Base-by-base conservation (phyloP, 2,113 vertebrate species). In the Nansenia antarctica region DNA sequence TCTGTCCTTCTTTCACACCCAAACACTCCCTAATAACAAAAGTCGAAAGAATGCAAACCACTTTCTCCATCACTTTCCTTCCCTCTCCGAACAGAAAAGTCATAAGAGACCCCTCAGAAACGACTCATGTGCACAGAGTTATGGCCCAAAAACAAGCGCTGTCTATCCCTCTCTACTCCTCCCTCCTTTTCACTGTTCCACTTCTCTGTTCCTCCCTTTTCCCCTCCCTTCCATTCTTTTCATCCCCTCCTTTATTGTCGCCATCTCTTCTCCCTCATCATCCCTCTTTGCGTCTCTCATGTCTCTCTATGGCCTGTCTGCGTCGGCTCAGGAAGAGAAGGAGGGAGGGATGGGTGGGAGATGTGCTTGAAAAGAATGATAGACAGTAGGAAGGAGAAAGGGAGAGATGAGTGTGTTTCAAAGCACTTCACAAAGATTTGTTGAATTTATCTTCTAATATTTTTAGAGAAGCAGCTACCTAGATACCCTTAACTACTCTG, bases 31-130 rank as follows among this genome's bases (percentile, higher is more conserved):
- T 85, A 84, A 92, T 93, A 91, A 93, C 93, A 94, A 90, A 88
- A 93, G 94, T 91, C 90, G 82, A 87, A 94, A 95, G 94, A 95
- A 95, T 94, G 94, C 93, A 89, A 92, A 92, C 92, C 91, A 86
- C 86, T 92, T 90, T 89, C 93, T 91, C 81, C 92, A 91, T 79
- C 80, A 83, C 71, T 74, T 83, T 83, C 82, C 81, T 88, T 86
- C 82, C 86, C 85, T 69, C 49, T 2, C 12, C 45, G 11, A 24
- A 63, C 39, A 47, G 20, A 37, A 57, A 55, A 7, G 61, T 71
- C 65, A 70, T 57, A 52, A 58, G 80, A 87, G 81, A 86, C 72
- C 31, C n/a, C 20, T 35, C 11, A 24, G 75, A 69, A 84, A 76
- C 81, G 71, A 85, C 83, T 79, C 18, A 67, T 55, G 49, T 55